Percentiles rank a stretch among this genome's conserved stretches.
Evolutionary conservation across 1,140 invertebrate species (phyloP).

Genomic region (Camponotus vicinus): DNA sequence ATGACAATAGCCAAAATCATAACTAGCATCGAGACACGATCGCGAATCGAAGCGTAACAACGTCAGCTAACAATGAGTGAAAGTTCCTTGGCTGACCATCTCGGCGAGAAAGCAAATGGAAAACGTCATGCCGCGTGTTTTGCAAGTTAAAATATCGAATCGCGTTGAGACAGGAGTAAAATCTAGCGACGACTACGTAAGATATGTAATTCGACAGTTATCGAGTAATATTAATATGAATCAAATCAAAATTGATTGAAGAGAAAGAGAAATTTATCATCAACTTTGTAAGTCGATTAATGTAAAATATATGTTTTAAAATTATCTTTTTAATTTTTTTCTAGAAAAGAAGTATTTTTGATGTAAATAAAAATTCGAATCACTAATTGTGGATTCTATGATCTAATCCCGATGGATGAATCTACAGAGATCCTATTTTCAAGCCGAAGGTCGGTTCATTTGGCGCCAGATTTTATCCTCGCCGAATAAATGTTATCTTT

Average conservation of each 20-base stretch:
- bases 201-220: background rate
- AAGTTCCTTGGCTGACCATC: conserved; percentile 57
- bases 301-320: background rate
- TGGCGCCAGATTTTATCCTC: background rate
- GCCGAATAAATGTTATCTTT: background rate
- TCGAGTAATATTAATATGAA: background rate
- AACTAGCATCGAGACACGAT: background rate
- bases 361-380: background rate
- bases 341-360: too few relatives aligned
- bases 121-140: conserved; percentile 51
- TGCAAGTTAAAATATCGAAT: conserved; percentile 31
- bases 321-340: background rate
- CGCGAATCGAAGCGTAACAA: conserved; percentile 66
- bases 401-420: background rate
- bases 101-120: conserved; percentile 69
- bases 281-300: background rate
- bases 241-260: background rate
- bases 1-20: conserved; percentile 30
- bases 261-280: background rate
- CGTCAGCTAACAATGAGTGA: conserved; percentile 71
- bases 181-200: background rate
- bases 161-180: background rate
- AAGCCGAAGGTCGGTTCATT: background rate
- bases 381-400: background rate
- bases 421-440: conserved; percentile 20